Percentiles rank a stretch among this genome's conserved stretches.
phyloP scores from a whole-genome alignment of 2,888 invertebrate genomes.

The Campopleginae sp. region DNA sequence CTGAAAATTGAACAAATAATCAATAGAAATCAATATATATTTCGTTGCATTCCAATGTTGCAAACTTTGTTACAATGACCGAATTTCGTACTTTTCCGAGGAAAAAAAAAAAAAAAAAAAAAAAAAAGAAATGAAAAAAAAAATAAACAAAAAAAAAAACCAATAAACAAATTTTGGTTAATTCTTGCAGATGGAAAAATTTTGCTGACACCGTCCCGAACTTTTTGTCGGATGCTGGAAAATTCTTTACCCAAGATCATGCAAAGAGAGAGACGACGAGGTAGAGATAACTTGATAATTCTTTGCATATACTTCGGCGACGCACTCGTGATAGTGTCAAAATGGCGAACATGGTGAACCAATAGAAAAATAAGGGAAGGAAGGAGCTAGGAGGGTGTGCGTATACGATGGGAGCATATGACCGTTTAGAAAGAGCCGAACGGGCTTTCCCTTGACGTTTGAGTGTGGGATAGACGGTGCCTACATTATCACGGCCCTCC shows the following conservation, averaged over 20 bases:
- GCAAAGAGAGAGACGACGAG: not conserved
- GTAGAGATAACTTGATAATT: constrained; percentile 27
- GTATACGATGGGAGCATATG: constrained; percentile 12
- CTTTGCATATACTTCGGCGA: not conserved
- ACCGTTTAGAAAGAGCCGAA: constrained; percentile 53
- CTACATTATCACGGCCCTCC: constrained; percentile 74
- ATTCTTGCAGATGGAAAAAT: constrained; percentile 6
- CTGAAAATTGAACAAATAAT: too few relatives aligned
- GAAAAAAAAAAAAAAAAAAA: too few relatives aligned
- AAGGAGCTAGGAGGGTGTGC: not conserved
- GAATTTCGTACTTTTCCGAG: too few relatives aligned
- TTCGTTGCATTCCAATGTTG: too few relatives aligned
- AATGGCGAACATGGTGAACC: constrained; percentile 7
- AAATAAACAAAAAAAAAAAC: too few relatives aligned
- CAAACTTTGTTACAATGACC: too few relatives aligned
- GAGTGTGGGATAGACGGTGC: constrained; percentile 58
- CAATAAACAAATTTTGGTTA: not conserved
- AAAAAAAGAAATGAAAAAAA: too few relatives aligned
- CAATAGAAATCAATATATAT: too few relatives aligned
- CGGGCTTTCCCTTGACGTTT: constrained; percentile 32
- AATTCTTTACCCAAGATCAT: not conserved
- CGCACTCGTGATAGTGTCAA: not conserved
- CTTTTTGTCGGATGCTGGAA: constrained; percentile 17
- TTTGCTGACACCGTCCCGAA: constrained; percentile 56
- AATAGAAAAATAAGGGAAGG: not conserved